Base-by-base conservation (phyloP, 2,113 vertebrate genomes). In the Eulemur macaco region DNA sequence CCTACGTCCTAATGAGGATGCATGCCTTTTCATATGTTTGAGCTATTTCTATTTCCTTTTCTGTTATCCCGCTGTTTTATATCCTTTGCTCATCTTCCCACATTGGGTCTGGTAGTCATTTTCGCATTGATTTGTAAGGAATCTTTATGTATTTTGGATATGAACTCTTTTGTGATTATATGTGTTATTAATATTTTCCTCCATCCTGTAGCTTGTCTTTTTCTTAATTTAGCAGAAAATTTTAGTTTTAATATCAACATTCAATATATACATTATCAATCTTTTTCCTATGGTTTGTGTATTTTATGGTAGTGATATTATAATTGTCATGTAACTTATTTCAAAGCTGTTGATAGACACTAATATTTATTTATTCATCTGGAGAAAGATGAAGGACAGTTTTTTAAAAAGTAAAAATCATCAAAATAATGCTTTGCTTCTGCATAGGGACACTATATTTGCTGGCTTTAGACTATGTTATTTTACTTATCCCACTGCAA, bases 321-420 rank as follows among this genome's bases (percentile, higher is more conserved):
- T 76, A 74, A 45, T 66, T 85, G 42, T 94, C 9, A 89, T 31
- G 47, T 47, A 73, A n/a, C 18, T 91, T 56, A 29, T 54, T 93
- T 96, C 58, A 25, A 54, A 97, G 8, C 42, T 56, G 17, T 85
- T 39, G 14, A n/a, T 81, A 89, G 56, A 74, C 73, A 92, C 18
- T 29, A 52, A n/a, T 85, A 60, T 45, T 80, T 74, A 37, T 63
- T n/a, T 2, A 68, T 60, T 56, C 60, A 58, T 81, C 11, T 47
- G 13, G 25, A 66, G 42, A 52, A 92, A 31, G n/a, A 47, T 14
- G 63, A 60, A 81, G 47, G 45, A 27, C 0, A 77, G 10, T 73
- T 73, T 85, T 92, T 86, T 69, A 52, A 74, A 74, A 73, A 81
- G 42, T 68, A 83, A 97, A 90, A 96, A 45, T 77, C 25, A 90